Conservation (phyloP, 2,113 vertebrate genomes). For the Propithecus coquereli region DNA sequence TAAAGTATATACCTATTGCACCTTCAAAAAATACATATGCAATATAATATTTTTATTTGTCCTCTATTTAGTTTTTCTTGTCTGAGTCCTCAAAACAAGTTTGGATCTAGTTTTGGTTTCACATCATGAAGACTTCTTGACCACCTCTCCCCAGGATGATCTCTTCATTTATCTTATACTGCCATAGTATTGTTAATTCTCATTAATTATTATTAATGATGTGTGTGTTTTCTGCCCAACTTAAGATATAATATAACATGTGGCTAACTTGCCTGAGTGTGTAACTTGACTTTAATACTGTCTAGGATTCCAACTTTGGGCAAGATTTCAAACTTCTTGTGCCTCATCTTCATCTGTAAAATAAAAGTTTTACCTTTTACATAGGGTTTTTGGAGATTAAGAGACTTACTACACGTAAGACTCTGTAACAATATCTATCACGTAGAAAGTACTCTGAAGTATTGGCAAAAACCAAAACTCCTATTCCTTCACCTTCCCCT, state of each 20-base stretch:
- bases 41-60: not conserved
- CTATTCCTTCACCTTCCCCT: not conserved
- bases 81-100: slow-evolving; percentile 23
- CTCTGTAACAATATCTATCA: not conserved
- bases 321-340: not conserved
- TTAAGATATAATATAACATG: not conserved
- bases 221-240: not conserved
- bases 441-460: not conserved
- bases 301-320: not conserved
- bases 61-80: slow-evolving; percentile 18
- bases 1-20: not conserved
- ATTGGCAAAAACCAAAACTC: not conserved
- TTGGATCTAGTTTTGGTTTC: not conserved
- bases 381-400: not conserved
- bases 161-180: not conserved
- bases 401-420: not conserved
- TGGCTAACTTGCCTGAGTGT: not conserved
- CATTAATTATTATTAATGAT: not conserved
- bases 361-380: not conserved
- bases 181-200: not conserved
- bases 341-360: not conserved
- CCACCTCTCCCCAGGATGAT: not conserved
- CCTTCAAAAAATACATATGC: not conserved
- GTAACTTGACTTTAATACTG: not conserved
- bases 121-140: not conserved